Percentiles rank a stretch among this genome's conserved stretches.
These are phyloP conservation scores for Peromyscus maniculatus DNA, from an alignment of 2,113 vertebrate genomes.

Conservation along the genomic window DNA sequence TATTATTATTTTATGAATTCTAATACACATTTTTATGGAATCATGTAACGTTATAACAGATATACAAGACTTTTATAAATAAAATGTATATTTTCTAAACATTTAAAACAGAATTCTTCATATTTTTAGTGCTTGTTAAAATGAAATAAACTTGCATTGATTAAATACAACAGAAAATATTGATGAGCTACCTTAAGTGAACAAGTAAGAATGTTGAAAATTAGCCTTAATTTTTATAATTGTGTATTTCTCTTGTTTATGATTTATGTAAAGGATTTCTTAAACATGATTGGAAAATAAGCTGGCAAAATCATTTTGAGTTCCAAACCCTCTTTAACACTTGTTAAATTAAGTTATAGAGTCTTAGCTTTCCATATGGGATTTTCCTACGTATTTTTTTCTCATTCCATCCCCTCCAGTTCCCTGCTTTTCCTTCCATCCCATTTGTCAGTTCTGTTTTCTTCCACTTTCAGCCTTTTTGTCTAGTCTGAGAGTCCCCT, in stretches of 20 bases:
- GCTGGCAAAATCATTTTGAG: not conserved
- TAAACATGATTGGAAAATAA: not conserved
- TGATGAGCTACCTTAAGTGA: not conserved
- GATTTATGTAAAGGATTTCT: not conserved
- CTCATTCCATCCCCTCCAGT: rapidly evolving
- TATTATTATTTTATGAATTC: not conserved
- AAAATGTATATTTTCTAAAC: not conserved
- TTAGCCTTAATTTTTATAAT: not conserved
- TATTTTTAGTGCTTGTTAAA: not conserved
- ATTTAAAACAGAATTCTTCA: not conserved
- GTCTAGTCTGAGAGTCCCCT: not conserved
- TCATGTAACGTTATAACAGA: not conserved
- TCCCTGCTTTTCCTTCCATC: too few relatives aligned
- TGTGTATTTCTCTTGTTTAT: not conserved
- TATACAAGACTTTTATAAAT: not conserved
- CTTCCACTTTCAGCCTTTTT: not conserved
- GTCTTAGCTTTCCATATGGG: not conserved
- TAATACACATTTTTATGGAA: not conserved
- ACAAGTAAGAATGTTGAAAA: not conserved
- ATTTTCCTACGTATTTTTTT: not conserved
- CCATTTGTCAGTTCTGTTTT: not conserved
- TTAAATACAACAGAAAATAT: not conserved
- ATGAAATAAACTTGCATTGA: not conserved
- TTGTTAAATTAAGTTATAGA: not conserved
- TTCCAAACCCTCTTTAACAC: not conserved